Evolutionary conservation across 2,797 vertebrate species (phyloP).

Genomic region (Galago senegalensis): DNA sequence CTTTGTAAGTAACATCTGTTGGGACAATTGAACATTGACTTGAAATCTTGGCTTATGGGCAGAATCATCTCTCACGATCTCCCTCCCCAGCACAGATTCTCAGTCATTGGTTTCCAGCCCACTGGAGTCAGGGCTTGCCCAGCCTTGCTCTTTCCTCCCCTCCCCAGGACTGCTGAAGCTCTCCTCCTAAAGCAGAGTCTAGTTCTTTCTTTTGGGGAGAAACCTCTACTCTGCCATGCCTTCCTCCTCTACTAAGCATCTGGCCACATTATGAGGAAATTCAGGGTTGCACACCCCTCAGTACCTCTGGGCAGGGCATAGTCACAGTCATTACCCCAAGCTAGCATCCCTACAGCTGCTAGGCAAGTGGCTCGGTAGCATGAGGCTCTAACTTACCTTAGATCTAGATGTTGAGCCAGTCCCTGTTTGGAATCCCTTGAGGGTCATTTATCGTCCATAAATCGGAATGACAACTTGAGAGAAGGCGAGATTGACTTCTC

Average conservation of each 20-base stretch:
- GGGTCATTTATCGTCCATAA: background rate
- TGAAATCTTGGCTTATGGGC: background rate
- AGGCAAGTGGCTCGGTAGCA: accelerated
- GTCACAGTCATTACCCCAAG: background rate
- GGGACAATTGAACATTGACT: background rate
- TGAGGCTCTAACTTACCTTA: background rate
- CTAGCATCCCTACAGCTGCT: background rate
- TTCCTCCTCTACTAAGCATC: background rate
- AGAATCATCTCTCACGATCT: background rate
- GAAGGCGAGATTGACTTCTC: background rate
- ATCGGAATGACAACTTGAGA: background rate
- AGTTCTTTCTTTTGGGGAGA: background rate
- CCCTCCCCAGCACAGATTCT: background rate
- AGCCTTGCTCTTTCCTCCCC: background rate
- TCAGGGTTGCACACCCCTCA: background rate
- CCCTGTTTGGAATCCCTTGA: background rate
- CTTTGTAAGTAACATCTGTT: background rate
- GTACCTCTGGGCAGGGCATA: background rate
- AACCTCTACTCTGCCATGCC: background rate
- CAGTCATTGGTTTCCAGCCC: background rate
- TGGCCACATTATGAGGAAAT: background rate
- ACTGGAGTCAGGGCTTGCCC: background rate
- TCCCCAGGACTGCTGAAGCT: background rate
- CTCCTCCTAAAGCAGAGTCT: background rate
- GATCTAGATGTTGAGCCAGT: background rate